Evolutionary conservation across 2,113 vertebrate species (phyloP), one percentile per base, ranked within the genome.

Genomic region (Mola mola): DNA sequence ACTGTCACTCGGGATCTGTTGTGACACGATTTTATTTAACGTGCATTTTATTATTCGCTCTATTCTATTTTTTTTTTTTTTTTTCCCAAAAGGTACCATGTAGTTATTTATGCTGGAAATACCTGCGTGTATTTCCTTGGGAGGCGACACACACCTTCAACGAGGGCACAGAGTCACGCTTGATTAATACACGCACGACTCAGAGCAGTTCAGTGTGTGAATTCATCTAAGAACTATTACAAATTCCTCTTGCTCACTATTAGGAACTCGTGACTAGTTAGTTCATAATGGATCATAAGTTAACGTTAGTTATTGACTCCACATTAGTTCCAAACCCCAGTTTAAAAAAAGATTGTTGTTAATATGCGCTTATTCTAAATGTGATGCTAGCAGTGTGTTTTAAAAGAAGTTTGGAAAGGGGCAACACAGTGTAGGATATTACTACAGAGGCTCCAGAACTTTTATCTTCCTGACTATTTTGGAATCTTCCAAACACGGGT

Each of bases 1-100:
- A 29, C 44, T 43, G 57, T 76, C 55, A 43, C 47, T 60, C 3
- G 28, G 52, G 70, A 79, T 61, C 47, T 60, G 50, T 71, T 78
- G 66, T 37, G 26, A 46, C 62, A 58, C 37, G 33, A 58, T 43
- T 78, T 80, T 79, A 86, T 89, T 85, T 82, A 78, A 85, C 47
- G 47, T 72, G 60, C 20, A 34, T 78, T 79, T 66, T 63, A 53
- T 65, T 68, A 55, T 66, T 19, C n/a, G 61, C 49, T 63, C 21
- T 24, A 44, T 24, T 41, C 16, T 36, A 13, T 13, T 0, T 31
- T 66, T 61, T 67, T 24, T 41, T 6, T 36, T 4, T 13, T 0
- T 31, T 66, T 61, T 67, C 31, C 52, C 50, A 19, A 53, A 44
- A 57, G 61, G 57, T 79, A 66, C 53, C 12, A 8, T 65, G 31